Percentiles rank a stretch among this genome's conserved stretches.
phyloP scores from a whole-genome alignment of 2,797 vertebrate genomes.

The Margarornis squamiger region DNA sequence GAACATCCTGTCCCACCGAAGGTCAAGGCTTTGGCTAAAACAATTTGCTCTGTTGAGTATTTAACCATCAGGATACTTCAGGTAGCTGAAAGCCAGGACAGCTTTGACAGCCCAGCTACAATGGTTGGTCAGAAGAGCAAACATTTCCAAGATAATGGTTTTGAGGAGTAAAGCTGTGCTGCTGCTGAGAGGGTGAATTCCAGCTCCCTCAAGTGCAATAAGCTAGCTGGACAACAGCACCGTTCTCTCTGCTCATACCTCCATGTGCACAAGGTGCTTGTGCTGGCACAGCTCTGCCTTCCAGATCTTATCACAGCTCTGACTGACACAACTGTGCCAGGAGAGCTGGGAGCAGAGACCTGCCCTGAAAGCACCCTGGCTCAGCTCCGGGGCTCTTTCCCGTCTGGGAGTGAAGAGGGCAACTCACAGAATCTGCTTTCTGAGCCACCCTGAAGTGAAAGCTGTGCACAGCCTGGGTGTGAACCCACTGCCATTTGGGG shows the following conservation, averaged over 20 bases:
- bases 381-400: background rate
- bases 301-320: background rate
- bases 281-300: background rate
- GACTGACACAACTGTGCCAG: background rate
- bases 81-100: background rate
- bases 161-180: background rate
- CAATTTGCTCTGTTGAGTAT: background rate
- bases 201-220: background rate
- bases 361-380: background rate
- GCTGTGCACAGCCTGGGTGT: background rate
- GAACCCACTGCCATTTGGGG: background rate
- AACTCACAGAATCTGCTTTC: background rate
- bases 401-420: rapidly evolving
- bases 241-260: background rate
- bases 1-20: rapidly evolving
- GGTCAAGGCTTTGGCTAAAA: background rate
- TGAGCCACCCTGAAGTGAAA: background rate
- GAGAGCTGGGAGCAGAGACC: background rate
- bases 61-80: background rate
- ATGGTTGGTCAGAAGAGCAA: background rate
- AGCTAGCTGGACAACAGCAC: background rate
- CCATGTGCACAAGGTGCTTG: background rate
- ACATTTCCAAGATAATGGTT: background rate
- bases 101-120: background rate
- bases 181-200: background rate